phyloP scores from a whole-genome alignment of 2,797 vertebrate genomes.

The Crossoptilon crossoptilon region DNA sequence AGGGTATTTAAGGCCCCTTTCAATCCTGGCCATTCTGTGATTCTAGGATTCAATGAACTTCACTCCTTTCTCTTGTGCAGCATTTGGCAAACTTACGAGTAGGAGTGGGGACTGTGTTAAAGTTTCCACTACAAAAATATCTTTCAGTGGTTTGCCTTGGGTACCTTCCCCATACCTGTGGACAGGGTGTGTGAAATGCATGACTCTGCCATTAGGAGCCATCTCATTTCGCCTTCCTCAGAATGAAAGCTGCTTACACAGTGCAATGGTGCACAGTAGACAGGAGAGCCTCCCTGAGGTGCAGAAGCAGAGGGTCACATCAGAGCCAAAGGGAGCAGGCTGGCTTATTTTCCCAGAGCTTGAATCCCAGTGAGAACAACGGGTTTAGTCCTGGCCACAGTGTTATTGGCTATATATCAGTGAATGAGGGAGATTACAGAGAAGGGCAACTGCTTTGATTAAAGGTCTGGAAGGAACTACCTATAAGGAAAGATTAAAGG shows the following conservation, averaged over 20 bases:
- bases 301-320: neutral
- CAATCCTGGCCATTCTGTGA: too few relatives aligned
- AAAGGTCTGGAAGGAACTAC: constrained; percentile 44
- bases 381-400: neutral
- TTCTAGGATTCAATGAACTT: neutral
- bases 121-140: neutral
- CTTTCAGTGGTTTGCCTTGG: neutral
- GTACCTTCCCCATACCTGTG: neutral
- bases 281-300: neutral
- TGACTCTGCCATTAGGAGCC: neutral
- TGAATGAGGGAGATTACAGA: constrained; percentile 26
- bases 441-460: constrained; percentile 49
- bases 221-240: neutral
- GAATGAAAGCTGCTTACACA: neutral
- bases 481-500: constrained; percentile 61
- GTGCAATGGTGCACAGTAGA: neutral
- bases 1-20: too few relatives aligned
- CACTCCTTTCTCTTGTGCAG: neutral
- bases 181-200: neutral
- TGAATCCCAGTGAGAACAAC: neutral
- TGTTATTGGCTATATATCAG: neutral
- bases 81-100: neutral
- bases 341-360: constrained; percentile 25
- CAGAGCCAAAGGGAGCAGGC: neutral
- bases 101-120: neutral